Evolutionary conservation across 2,113 vertebrate genomes (phyloP).

Genomic region (Acrocephalus arundinaceus): DNA sequence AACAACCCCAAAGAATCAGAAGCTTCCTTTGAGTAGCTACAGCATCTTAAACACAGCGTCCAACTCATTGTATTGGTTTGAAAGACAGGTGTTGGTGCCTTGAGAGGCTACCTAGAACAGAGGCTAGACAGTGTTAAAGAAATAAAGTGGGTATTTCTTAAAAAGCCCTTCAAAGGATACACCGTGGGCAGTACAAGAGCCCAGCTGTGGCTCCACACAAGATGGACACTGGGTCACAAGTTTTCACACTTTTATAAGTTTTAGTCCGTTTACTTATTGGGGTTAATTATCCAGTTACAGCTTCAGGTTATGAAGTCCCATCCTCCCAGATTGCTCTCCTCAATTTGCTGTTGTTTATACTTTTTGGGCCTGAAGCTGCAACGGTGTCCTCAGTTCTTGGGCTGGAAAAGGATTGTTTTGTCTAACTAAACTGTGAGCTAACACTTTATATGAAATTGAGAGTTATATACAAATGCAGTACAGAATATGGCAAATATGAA

Average conservation of each 20-base stretch:
- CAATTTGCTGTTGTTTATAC: neutral
- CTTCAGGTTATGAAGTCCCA: neutral
- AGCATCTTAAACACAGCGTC: neutral
- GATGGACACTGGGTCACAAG: accelerated
- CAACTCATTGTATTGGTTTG: neutral
- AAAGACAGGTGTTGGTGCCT: neutral
- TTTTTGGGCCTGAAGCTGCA: neutral
- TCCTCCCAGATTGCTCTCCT: neutral
- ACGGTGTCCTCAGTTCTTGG: accelerated
- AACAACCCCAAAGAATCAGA: neutral
- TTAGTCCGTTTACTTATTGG: neutral
- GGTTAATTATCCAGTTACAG: neutral
- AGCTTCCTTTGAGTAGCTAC: neutral
- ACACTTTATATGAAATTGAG: neutral
- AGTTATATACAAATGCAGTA: neutral
- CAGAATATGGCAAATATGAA: neutral
- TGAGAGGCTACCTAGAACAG: neutral
- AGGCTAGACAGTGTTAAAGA: neutral
- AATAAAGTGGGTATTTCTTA: neutral
- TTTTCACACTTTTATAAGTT: neutral
- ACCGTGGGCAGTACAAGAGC: neutral
- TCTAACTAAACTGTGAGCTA: neutral
- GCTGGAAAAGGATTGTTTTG: neutral
- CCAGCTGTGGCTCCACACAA: accelerated
- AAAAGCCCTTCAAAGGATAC: neutral